Conservation (phyloP, 2,113 vertebrate species). For the Dipodomys ordii region DNA sequence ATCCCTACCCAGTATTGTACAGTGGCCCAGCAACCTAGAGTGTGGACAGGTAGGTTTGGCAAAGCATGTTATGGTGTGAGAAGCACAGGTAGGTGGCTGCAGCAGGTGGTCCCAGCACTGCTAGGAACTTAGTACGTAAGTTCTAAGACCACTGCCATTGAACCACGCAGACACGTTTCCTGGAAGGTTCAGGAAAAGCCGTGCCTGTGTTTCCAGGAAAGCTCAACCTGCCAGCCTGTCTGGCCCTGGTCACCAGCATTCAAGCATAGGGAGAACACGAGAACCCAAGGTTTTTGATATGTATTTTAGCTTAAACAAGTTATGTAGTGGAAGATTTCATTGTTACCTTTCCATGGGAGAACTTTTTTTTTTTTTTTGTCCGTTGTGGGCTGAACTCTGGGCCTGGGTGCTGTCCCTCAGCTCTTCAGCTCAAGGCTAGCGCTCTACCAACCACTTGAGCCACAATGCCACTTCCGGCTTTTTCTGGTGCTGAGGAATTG, state of each 20-base stretch:
- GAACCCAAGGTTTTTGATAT: too few relatives aligned
- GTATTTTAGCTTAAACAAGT: too few relatives aligned
- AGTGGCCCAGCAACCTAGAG: not conserved
- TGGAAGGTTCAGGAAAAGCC: not conserved
- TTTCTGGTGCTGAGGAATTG: too few relatives aligned
- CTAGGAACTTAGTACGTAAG: not conserved
- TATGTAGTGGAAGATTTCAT: too few relatives aligned
- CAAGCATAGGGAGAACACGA: not conserved
- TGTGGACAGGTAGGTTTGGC: not conserved
- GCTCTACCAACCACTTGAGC: too few relatives aligned
- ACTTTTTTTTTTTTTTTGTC: not conserved
- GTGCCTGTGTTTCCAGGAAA: not conserved
- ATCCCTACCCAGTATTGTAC: accelerated
- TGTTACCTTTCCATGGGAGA: too few relatives aligned
- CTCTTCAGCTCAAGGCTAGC: too few relatives aligned
- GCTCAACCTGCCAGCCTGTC: not conserved
- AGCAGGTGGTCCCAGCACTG: not conserved
- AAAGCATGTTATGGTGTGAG: not conserved
- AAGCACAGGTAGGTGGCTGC: not conserved
- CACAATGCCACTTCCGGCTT: too few relatives aligned
- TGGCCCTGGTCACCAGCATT: not conserved
- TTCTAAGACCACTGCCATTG: not conserved
- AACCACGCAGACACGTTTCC: not conserved
- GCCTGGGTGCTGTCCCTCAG: too few relatives aligned
- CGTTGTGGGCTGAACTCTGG: too few relatives aligned